Evolutionary conservation across 2,888 invertebrate species (phyloP), one percentile per base, ranked within the genome.

Genomic region (Nomada flava): DNA sequence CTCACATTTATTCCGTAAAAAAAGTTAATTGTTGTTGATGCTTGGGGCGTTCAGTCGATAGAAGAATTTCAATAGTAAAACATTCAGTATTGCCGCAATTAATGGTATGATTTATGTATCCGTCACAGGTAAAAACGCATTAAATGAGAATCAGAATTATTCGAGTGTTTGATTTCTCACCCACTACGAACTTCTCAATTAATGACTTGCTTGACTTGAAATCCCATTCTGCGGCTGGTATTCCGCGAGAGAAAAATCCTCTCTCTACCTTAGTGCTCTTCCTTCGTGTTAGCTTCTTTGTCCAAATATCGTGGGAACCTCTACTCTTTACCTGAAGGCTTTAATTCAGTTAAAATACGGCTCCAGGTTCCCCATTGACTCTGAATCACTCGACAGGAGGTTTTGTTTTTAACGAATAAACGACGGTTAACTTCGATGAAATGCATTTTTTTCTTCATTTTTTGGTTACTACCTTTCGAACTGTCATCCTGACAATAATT

Each of bases 311-410:
- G n/a, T 11, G 60, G 50, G 60, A 65, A 69, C 68, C 69, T 57
- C 47, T 60, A 60, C 47, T 53, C 52, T 55, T 71, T 59, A 59
- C 78, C 71, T 55, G 53, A 47, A 47, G 55, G 59, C 47, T 52
- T 59, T 78, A 81, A 81, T 81, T 69, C 63, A 65, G 64, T 81
- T 69, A 78, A 78, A 69, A 64, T 64, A 50, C 65, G 50, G 53
- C 44, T 52, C 29, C 11, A 20, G 69, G 68, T 60, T 69, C 73
- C 78, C 47, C 20, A 36, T 59, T 59, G 78, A 70, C 72, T 59
- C 53, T 68, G 52, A 70, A 47, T 18, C 47, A 2, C 18, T 50
- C 52, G 13, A 18, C 18, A 36, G 3, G 73, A 68, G 57, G 67
- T 76, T 63, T 62, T n/a, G 26, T 50, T 50, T 36, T 36, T 7